These are phyloP conservation scores for Sebastes flavidus DNA, from an alignment of 2,797 vertebrate genomes.

Conservation along the genomic window DNA sequence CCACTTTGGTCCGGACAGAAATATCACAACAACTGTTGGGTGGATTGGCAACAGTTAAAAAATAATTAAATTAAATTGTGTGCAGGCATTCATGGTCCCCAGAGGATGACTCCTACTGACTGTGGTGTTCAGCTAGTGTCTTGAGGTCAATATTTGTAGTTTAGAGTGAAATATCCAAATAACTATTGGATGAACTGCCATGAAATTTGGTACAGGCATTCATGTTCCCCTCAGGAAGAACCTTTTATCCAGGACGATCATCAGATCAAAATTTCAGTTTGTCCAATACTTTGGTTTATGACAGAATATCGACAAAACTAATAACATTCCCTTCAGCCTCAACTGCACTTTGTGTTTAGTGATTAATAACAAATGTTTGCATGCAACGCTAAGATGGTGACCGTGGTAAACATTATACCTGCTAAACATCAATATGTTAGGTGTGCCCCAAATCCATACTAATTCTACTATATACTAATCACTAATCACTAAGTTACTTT, in stretches of 20 bases:
- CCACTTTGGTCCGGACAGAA: not conserved
- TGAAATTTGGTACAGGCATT: not conserved
- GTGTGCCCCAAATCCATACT: not conserved
- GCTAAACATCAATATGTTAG: not conserved
- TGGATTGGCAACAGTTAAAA: too few relatives aligned
- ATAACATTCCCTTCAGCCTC: not conserved
- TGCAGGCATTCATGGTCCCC: not conserved
- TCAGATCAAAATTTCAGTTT: not conserved
- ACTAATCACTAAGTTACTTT: not conserved
- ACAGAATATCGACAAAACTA: accelerated
- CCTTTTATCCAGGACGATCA: not conserved
- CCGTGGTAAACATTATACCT: not conserved
- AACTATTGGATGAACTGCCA: not conserved
- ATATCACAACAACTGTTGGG: not conserved
- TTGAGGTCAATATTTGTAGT: not conserved
- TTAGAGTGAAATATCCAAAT: not conserved
- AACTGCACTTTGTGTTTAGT: not conserved
- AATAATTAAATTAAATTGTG: not conserved
- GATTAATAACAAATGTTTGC: not conserved
- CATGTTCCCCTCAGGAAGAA: too few relatives aligned
- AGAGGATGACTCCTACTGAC: not conserved
- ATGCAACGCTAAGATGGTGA: not conserved
- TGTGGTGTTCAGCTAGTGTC: not conserved
- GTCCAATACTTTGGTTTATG: not conserved
- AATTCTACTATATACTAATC: too few relatives aligned